Evolutionary conservation across 2,797 vertebrate genomes (phyloP), one percentile per base, ranked within the genome.

Genomic region (Ptychobarbus kaznakovi): DNA sequence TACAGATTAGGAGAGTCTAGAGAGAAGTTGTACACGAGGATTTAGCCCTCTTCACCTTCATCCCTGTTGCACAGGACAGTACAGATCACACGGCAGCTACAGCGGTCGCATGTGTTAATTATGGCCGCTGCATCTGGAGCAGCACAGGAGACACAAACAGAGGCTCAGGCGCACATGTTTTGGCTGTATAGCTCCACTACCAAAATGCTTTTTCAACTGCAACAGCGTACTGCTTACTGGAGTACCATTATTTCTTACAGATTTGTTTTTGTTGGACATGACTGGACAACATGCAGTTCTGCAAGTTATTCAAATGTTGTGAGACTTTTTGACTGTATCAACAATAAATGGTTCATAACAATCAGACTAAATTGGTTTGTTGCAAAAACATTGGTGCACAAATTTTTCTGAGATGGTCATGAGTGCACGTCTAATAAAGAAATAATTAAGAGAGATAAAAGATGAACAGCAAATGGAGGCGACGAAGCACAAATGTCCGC

Each of bases 31-130:
- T 79, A 65, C 44, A 49, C 49, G 32, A 28, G 77, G 86, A 58
- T 13, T 85, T 66, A 53, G 84, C 86, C 86, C 86, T 87, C 81
- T 87, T 87, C 75, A 74, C 85, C 72, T 80, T 65, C 46, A 38
- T 82, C 87, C 86, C 81, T 82, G 79, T 86, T 85, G 86, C 87
- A 86, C 87, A 90, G 81, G 56, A 46, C 84, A 89, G 61, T 9
- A 8, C 78, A 35, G 74, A 81, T 84, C 70, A 72, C 46, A 81
- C 44, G 12, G 72, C 76, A 95, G 95, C 2, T 42, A 94, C 89
- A 87, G 94, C 93, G 90, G 96, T 97, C 95, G 95, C 95, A 92
- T 88, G 94, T 95, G 94, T 96, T 97, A 96, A 97, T 97, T 94
- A 93, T 96, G 91, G 91, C 87, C 15, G 93, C 93, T 91, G 92